These are phyloP conservation scores for Ectropis grisescens DNA, from an alignment of 1,140 invertebrate genomes.

Conservation along the genomic window DNA sequence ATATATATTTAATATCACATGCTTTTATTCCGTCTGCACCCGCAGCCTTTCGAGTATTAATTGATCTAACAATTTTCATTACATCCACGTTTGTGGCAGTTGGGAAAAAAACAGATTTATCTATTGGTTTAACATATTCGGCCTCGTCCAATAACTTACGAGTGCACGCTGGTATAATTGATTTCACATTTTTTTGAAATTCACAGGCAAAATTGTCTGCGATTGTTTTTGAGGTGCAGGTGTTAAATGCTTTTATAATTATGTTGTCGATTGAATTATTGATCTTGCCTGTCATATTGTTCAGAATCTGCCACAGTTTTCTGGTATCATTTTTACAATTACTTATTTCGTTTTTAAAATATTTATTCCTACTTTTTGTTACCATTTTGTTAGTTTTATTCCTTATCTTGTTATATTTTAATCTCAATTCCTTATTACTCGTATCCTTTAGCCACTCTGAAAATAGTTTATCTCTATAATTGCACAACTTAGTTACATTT, in stretches of 20 bases:
- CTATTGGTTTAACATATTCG: neutral
- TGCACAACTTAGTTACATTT: slow-evolving; percentile 2
- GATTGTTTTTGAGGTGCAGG: slow-evolving; percentile 1
- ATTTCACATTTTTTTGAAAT: slow-evolving; percentile 6
- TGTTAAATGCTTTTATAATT: slow-evolving; percentile 8
- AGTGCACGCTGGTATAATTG: neutral
- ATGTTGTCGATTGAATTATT: slow-evolving; percentile 5
- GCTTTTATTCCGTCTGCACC: slow-evolving; percentile 7
- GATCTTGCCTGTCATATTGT: slow-evolving; percentile 6
- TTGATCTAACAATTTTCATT: slow-evolving; percentile 4
- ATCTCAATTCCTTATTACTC: slow-evolving; percentile 1
- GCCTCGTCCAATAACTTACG: neutral
- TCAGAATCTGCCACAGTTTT: slow-evolving; percentile 8
- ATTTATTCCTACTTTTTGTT: slow-evolving; percentile 3
- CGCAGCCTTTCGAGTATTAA: slow-evolving; percentile 5
- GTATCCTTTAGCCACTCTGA: slow-evolving; percentile 3
- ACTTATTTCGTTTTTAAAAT: slow-evolving; percentile 4
- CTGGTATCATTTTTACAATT: slow-evolving; percentile 4
- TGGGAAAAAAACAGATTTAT: slow-evolving; percentile 2
- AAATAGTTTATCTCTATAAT: slow-evolving; percentile 5
- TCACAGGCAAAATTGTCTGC: slow-evolving; percentile 6
- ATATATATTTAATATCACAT: slow-evolving; percentile 8
- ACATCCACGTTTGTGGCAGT: slow-evolving; percentile 1
- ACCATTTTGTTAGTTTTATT: slow-evolving; percentile 9
- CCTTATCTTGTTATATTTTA: slow-evolving; percentile 10